Conservation (phyloP, 2,113 vertebrate species). For the Origma solitaria region DNA sequence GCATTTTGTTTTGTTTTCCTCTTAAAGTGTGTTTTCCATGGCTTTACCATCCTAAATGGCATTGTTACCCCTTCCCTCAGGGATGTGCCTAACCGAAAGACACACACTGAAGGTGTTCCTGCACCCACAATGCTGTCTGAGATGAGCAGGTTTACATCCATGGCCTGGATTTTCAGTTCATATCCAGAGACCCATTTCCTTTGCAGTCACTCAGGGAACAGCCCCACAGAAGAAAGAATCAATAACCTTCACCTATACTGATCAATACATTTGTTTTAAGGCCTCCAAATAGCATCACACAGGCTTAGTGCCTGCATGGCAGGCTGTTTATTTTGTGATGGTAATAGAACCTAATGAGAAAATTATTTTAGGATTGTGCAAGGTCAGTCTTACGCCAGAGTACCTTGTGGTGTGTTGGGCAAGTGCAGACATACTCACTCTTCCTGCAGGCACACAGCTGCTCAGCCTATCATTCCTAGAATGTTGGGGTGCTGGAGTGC, state of each 20-base stretch:
- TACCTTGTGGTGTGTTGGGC: neutral
- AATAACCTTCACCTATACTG: neutral
- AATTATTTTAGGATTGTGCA: neutral
- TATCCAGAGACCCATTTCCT: neutral
- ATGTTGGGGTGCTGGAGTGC: neutral
- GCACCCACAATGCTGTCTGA: neutral
- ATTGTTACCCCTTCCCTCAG: neutral
- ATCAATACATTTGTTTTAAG: neutral
- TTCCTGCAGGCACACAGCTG: neutral
- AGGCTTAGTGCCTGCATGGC: neutral
- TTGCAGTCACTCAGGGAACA: neutral
- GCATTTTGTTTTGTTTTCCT: neutral
- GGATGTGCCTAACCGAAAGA: neutral
- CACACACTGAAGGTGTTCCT: neutral
- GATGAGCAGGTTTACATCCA: neutral
- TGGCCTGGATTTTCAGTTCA: neutral
- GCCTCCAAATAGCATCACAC: neutral
- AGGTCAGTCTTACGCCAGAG: neutral
- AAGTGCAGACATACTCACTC: neutral
- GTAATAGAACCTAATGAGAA: neutral
- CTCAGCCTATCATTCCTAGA: neutral
- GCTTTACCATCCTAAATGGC: neutral
- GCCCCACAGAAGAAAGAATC: fast-evolving
- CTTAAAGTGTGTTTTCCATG: neutral
- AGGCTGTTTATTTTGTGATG: neutral